Evolutionary conservation across 2,888 invertebrate genomes (phyloP).

Genomic region (Omphaloscelis lunosa): DNA sequence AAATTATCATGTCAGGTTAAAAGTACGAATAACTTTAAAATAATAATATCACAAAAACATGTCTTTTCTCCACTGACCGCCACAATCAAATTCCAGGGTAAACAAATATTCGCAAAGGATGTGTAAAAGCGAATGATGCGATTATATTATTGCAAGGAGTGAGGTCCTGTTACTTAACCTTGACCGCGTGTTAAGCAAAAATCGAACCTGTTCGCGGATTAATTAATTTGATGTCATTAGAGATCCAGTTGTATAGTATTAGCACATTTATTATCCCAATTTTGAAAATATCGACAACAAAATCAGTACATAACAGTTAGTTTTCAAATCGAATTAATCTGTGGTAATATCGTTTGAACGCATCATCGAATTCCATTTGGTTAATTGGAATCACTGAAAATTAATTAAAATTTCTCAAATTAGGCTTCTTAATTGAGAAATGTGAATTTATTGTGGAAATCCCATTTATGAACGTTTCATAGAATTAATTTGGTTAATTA

Average conservation of each 20-base stretch:
- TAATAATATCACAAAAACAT: background rate
- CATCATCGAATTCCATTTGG: background rate
- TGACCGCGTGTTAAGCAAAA: background rate
- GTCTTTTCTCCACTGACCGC: background rate
- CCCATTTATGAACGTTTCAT: background rate
- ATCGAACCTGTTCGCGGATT: background rate
- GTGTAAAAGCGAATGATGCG: background rate
- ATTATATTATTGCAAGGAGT: background rate
- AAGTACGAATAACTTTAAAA: background rate
- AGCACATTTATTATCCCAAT: too few relatives aligned
- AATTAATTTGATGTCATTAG: conserved; percentile 1
- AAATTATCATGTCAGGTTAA: background rate
- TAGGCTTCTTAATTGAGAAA: too few relatives aligned
- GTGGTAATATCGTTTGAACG: background rate
- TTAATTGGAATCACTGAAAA: background rate
- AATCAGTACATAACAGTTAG: background rate
- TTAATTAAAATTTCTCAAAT: too few relatives aligned
- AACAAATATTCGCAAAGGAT: conserved; percentile 18
- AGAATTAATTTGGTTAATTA: background rate
- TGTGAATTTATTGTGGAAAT: too few relatives aligned
- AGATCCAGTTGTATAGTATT: background rate
- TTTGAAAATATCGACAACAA: background rate
- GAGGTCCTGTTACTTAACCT: background rate
- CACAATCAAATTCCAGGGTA: conserved; percentile 1
- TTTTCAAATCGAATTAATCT: background rate